Base-by-base conservation (phyloP, 2,113 vertebrate genomes). In the Campylomormyrus numenius region DNA sequence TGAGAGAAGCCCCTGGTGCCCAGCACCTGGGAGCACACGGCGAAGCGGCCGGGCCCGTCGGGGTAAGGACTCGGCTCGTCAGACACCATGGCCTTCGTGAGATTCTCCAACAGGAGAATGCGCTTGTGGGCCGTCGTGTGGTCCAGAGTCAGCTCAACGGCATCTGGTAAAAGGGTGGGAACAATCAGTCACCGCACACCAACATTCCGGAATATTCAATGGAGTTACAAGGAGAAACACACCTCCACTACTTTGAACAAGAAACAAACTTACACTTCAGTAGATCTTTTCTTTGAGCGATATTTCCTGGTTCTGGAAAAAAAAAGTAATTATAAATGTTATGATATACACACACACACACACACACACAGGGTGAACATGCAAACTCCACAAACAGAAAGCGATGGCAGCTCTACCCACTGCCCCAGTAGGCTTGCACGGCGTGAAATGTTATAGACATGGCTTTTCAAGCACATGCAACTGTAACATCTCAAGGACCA, bases 1-100 rank as follows among this genome's bases (percentile, higher is more conserved):
- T n/a, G 91, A 48, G 95, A 95, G 94, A 98, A 99, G 83, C 96
- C 95, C 93, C 97, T 95, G 52, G 95, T 92, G 48, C 96, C 93
- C 89, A 99, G 94, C 70, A 98, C 97, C 93, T 99, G 98, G 6
- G 6, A 24, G 3, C 27, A 70, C 66, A 83, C 17, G 6, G 77
- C 6, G 1, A 83, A 83, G 39, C 85, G 85, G 10, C 9, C 48
- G 1, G 85, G 85, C 46, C 85, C 85, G 24, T 86, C 85, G n/a
- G 85, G 85, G 49, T 53, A 87, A 17, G 85, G 46, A 17, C n/a
- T 15, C 31, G 53, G 87, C 52, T 42, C 87, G 0, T 88, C 87
- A 5, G 39, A 24, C 49, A 56, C 50, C 48, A 27, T 35, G 85
- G 49, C 85, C 11, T 87, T 87, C 1, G 85, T 87, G 85, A 62